Conservation (phyloP, 2,888 invertebrate species). For the Gymnoscelis rufifasciata region DNA sequence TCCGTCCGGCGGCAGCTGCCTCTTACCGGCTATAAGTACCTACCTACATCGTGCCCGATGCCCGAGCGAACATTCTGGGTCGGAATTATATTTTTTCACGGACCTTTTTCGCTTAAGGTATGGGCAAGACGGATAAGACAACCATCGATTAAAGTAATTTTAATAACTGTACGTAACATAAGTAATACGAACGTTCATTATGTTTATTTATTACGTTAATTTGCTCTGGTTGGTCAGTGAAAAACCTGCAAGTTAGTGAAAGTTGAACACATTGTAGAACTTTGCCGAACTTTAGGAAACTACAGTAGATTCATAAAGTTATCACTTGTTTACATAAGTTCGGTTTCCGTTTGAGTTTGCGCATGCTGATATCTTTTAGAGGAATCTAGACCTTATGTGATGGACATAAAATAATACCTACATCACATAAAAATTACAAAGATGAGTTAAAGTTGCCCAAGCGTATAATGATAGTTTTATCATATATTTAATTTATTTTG, state of each 20-base stretch:
- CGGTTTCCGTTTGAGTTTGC: constrained; percentile 11
- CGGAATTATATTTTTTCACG: constrained; percentile 22
- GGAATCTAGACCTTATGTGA: too few species aligned
- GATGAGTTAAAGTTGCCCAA: too few species aligned
- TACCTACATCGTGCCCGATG: constrained; percentile 28
- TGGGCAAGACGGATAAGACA: too few species aligned
- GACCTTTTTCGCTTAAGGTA: not conserved
- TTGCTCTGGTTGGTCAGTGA: too few species aligned
- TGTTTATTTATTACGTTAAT: too few species aligned
- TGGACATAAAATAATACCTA: too few species aligned
- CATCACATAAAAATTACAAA: too few species aligned
- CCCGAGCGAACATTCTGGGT: constrained; percentile 24
- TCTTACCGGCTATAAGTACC: constrained; percentile 41
- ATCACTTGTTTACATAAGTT: constrained; percentile 12
- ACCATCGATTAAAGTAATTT: too few species aligned
- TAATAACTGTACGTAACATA: too few species aligned
- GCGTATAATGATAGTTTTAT: too few species aligned
- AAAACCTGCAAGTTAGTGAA: not conserved
- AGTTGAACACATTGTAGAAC: not conserved
- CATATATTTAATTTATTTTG: too few species aligned
- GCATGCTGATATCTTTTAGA: not conserved
- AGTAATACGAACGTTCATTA: too few species aligned
- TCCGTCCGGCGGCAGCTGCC: constrained; percentile 62
- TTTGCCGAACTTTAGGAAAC: constrained; percentile 3
- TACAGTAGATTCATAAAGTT: constrained; percentile 3